phyloP scores from a whole-genome alignment of 2,113 vertebrate genomes.

The Caranx ignobilis region DNA sequence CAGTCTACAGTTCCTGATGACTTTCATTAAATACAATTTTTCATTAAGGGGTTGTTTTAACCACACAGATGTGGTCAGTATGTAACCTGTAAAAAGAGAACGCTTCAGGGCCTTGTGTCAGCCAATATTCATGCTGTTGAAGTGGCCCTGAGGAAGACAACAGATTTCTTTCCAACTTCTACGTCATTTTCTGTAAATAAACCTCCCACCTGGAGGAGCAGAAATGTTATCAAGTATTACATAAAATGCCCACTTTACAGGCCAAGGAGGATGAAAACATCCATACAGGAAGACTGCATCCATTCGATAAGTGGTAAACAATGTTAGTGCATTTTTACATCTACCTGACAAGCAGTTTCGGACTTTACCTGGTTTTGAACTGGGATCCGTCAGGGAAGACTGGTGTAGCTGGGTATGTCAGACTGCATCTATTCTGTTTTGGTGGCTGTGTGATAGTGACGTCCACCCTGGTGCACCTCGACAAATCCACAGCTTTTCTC shows the following conservation, averaged over 20 bases:
- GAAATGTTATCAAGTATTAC: neutral
- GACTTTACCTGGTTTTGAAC: neutral
- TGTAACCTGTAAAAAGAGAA: constrained; percentile 1
- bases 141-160: neutral
- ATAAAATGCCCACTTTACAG: neutral
- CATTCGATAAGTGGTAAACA: neutral
- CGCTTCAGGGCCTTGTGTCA: neutral
- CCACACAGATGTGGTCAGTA: neutral
- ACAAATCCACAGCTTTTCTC: constrained; percentile 65
- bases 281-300: neutral
- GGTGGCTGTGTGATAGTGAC: constrained; percentile 50
- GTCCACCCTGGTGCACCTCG: constrained; percentile 46
- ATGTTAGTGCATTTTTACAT: neutral
- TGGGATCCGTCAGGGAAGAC: neutral
- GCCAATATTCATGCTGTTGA: neutral
- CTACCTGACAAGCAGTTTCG: neutral
- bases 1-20: neutral
- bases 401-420: constrained; percentile 47
- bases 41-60: neutral
- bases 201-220: neutral
- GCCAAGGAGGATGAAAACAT: neutral
- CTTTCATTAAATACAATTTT: neutral
- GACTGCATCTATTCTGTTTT: constrained; percentile 40
- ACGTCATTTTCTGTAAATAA: neutral
- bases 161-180: neutral